These are phyloP conservation scores for Alethe castanea DNA, from an alignment of 2,113 vertebrate genomes.

Conservation along the genomic window DNA sequence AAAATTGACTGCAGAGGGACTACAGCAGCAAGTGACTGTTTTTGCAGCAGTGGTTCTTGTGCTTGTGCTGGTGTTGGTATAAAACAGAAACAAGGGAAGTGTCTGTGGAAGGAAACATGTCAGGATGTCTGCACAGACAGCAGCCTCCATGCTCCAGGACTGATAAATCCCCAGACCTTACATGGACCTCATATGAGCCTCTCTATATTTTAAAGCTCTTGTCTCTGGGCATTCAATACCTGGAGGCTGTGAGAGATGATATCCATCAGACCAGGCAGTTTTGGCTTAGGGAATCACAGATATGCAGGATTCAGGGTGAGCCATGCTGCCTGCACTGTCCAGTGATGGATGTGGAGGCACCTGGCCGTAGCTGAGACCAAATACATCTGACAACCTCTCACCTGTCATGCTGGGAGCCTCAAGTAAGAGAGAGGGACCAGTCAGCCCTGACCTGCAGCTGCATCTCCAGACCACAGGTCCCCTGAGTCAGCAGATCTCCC, in stretches of 20 bases:
- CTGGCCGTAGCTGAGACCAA: background rate
- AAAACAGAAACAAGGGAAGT: background rate
- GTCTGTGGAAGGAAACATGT: background rate
- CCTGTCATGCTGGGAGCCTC: rapidly evolving
- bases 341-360: rapidly evolving
- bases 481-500: background rate
- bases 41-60: background rate
- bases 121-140: background rate
- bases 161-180: background rate
- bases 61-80: rapidly evolving
- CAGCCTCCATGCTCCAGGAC: background rate
- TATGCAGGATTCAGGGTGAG: background rate
- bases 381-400: background rate
- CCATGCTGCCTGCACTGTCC: rapidly evolving
- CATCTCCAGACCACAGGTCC: background rate
- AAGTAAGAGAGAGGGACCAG: background rate
- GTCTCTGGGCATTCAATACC: background rate
- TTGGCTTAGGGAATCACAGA: background rate
- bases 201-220: background rate
- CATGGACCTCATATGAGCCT: background rate
- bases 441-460: background rate
- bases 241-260: background rate
- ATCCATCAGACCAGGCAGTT: background rate
- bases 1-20: background rate
- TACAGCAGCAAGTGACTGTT: background rate